A percentile compares a stretch with the other conserved stretches of the same genome.
Evolutionary conservation across 2,888 invertebrate species (phyloP).

Genomic region (Eilema griseolum): DNA sequence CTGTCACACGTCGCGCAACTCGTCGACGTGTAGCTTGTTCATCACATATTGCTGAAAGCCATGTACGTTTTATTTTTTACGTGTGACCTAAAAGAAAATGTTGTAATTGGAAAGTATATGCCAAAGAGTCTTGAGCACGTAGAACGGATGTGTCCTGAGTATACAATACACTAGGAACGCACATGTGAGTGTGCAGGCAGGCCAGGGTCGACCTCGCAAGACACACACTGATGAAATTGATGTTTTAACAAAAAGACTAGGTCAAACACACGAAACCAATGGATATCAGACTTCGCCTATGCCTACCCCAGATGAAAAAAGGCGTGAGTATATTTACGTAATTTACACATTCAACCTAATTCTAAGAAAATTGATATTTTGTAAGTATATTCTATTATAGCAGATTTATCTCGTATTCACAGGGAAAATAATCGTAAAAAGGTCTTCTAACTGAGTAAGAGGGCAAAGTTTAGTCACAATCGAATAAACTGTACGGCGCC

Average conservation of each 20-base stretch:
- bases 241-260: too few relatives aligned
- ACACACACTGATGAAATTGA: too few relatives aligned
- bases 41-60: neutral
- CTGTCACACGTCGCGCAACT: constrained; percentile 1
- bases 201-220: too few relatives aligned
- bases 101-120: neutral
- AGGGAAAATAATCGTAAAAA: neutral
- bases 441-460: neutral
- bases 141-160: neutral
- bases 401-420: neutral
- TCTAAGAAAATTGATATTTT: neutral
- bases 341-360: too few relatives aligned
- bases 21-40: neutral
- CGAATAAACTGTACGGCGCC: neutral
- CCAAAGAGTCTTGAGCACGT: neutral
- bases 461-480: neutral
- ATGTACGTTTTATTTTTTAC: neutral
- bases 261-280: too few relatives aligned
- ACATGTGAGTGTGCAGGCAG: too few relatives aligned
- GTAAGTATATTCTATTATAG: neutral
- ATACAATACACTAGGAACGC: neutral
- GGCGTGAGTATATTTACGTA: too few relatives aligned
- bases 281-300: too few relatives aligned
- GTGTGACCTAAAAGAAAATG: neutral
- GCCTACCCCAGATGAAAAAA: too few relatives aligned